Percentiles rank a stretch among this genome's conserved stretches.
phyloP scores from a whole-genome alignment of 1,140 invertebrate genomes.

The Aphaenogaster rudis region DNA sequence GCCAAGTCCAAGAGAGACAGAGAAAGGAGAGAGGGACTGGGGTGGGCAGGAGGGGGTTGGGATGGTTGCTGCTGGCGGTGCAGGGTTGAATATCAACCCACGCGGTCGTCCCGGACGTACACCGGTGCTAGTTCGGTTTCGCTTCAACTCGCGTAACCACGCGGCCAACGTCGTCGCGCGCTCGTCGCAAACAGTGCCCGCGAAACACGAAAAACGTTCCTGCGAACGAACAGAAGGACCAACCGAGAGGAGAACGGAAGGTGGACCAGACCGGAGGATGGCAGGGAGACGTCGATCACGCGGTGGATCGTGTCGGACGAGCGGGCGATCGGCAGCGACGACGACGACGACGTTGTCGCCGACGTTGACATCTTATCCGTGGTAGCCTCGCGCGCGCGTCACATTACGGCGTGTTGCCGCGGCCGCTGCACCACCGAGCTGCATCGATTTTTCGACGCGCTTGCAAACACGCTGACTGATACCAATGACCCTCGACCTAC shows the following conservation, averaged over 20 bases:
- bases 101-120: conserved; percentile 75
- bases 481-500: conserved; percentile 76
- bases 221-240: background rate
- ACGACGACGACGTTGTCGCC: background rate
- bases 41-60: conserved; percentile 30
- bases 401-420: conserved; percentile 9
- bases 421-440: conserved; percentile 60
- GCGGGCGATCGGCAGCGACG: background rate
- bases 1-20: conserved; percentile 34
- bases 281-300: background rate
- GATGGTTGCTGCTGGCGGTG: conserved; percentile 66
- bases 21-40: conserved; percentile 28
- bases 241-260: background rate
- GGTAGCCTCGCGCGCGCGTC: conserved; percentile 21
- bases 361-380: background rate
- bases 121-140: conserved; percentile 76
- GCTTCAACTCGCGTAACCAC: conserved; percentile 72
- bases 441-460: conserved; percentile 71
- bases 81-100: conserved; percentile 79
- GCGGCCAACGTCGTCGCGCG: conserved; percentile 28
- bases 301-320: background rate
- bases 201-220: conserved; percentile 27
- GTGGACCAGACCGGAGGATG: background rate
- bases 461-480: conserved; percentile 47
- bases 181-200: background rate